Percentiles rank a stretch among this genome's conserved stretches.
These are phyloP conservation scores for Acanthococcus lagerstroemiae DNA, from an alignment of 2,888 invertebrate species.

Conservation along the genomic window DNA sequence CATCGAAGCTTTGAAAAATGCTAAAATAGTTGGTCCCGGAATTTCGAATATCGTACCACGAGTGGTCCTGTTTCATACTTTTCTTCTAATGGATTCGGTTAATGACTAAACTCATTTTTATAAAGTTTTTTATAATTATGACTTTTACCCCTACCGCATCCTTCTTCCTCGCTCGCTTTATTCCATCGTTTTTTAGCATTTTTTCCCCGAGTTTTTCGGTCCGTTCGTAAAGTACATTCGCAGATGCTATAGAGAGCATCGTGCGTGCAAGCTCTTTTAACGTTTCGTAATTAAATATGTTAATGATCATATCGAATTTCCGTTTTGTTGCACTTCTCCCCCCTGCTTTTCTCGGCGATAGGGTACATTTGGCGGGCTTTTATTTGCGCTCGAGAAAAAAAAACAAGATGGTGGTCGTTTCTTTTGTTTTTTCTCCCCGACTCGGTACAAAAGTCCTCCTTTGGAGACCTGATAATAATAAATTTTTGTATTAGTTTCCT, in stretches of 20 bases:
- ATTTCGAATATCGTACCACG: no score
- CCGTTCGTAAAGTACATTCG: not conserved
- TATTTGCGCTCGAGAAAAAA: slow-evolving; percentile 17
- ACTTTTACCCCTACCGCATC: no score
- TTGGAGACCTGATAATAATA: slow-evolving; percentile 4
- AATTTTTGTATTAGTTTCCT: slow-evolving; percentile 8
- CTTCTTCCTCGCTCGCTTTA: not conserved
- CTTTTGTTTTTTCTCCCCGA: slow-evolving; percentile 25
- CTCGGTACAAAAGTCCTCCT: not conserved
- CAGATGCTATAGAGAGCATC: slow-evolving; percentile 6
- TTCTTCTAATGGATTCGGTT: slow-evolving; percentile 8
- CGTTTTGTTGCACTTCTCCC: slow-evolving; percentile 18
- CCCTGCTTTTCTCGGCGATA: not conserved
- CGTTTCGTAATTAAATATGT: slow-evolving; percentile 25
- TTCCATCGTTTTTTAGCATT: not conserved
- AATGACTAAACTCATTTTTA: slow-evolving; percentile 26
- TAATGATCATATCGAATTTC: slow-evolving; percentile 30
- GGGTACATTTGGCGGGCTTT: slow-evolving; percentile 22
- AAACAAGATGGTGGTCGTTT: slow-evolving; percentile 26
- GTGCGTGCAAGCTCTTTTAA: slow-evolving; percentile 5
- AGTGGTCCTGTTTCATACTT: no score
- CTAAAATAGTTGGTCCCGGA: no score
- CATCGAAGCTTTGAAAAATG: no score
- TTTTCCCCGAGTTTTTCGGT: not conserved
- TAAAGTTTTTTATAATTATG: not conserved